Conservation (phyloP, 2,888 invertebrate genomes). For the Mimas tiliae region DNA sequence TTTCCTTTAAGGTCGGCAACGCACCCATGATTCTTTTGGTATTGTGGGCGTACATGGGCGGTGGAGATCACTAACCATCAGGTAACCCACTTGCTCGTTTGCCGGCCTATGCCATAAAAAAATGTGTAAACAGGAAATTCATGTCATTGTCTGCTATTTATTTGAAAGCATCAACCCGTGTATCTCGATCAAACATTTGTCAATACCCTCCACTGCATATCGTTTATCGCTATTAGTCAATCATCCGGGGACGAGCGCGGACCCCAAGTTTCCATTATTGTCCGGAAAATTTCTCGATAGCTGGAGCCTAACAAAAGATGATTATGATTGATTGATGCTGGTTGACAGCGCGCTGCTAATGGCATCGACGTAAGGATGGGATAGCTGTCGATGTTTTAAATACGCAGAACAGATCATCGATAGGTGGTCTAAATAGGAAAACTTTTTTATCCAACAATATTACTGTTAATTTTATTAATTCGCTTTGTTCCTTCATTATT, state of each 20-base stretch:
- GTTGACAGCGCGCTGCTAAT: slow-evolving; percentile 41
- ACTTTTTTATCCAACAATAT: no score
- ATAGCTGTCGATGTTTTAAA: slow-evolving; percentile 35
- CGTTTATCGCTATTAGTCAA: slow-evolving; percentile 28
- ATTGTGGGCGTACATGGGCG: no score
- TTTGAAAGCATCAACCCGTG: background rate
- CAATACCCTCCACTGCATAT: slow-evolving; percentile 16
- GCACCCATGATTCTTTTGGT: no score
- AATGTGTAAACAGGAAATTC: background rate
- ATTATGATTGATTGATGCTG: slow-evolving; percentile 59
- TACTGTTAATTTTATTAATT: no score
- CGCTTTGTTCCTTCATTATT: no score
- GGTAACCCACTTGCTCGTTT: no score
- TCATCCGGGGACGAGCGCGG: slow-evolving; percentile 24
- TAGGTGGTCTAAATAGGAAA: background rate
- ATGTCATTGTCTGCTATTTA: background rate
- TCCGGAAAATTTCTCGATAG: slow-evolving; percentile 31
- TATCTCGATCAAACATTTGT: slow-evolving; percentile 22
- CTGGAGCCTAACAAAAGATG: slow-evolving; percentile 48
- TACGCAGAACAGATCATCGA: slow-evolving; percentile 4
- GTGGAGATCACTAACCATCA: no score
- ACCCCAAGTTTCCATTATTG: slow-evolving; percentile 32
- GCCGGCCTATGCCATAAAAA: no score
- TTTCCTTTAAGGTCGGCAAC: no score
- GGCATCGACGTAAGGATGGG: slow-evolving; percentile 34